phyloP scores from a whole-genome alignment of 1,140 invertebrate species.

The Brachionus koreanus region DNA sequence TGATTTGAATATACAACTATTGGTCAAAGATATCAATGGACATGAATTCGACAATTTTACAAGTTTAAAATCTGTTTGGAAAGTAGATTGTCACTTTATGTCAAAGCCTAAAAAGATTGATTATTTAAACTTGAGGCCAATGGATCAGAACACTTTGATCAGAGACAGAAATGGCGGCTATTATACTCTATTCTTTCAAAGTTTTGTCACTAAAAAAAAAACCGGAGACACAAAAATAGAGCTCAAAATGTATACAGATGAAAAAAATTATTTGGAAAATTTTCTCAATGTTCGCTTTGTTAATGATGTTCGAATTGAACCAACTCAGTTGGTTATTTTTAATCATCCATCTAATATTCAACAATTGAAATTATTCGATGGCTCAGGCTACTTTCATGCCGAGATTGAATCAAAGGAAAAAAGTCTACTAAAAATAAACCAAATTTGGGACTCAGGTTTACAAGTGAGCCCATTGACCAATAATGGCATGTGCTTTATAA shows the following conservation, averaged over 20 bases:
- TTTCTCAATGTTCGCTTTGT: neutral
- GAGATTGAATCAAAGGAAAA: neutral
- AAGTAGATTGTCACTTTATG: neutral
- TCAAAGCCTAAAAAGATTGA: neutral
- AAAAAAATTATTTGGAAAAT: neutral
- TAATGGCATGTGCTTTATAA: neutral
- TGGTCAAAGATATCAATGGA: neutral
- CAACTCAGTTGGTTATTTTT: neutral
- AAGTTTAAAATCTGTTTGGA: constrained; percentile 8
- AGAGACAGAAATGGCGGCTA: neutral
- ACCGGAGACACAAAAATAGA: neutral
- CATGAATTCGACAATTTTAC: constrained; percentile 16
- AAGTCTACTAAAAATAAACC: constrained; percentile 7
- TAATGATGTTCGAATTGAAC: neutral
- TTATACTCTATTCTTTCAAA: neutral
- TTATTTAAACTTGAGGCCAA: neutral
- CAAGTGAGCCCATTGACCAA: neutral
- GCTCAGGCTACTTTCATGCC: constrained; percentile 14
- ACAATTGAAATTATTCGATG: neutral
- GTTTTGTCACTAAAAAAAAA: neutral
- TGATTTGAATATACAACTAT: neutral
- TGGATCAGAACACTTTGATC: neutral
- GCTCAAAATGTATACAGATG: neutral
- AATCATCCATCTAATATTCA: constrained; percentile 27
- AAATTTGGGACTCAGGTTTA: neutral